Evolutionary conservation across 2,797 vertebrate species (phyloP).

Genomic region (Enteromius viviparus): DNA sequence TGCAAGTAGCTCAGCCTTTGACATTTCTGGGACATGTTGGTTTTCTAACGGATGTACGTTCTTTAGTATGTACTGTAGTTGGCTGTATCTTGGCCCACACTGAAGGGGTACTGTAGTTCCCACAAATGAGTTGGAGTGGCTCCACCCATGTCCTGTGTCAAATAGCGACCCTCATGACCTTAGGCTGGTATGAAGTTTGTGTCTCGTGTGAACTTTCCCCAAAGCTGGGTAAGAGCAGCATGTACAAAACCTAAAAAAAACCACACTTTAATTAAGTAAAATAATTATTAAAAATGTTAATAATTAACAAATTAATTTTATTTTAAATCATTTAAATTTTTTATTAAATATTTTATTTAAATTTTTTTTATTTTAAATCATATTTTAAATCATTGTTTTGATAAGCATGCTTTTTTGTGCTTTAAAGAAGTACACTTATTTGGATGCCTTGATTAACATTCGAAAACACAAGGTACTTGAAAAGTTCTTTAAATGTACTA

Average conservation of each 20-base stretch:
- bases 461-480: too few species aligned
- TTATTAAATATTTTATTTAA: too few species aligned
- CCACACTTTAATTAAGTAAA: neutral
- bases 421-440: neutral
- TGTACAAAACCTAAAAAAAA: neutral
- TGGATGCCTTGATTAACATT: neutral
- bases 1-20: neutral
- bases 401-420: neutral
- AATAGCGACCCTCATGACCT: constrained; percentile 27
- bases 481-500: too few species aligned
- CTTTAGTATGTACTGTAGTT: constrained; percentile 16
- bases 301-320: too few species aligned
- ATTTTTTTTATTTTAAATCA: too few species aligned
- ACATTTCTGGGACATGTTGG: neutral
- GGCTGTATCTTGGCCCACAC: constrained; percentile 8
- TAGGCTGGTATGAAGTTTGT: constrained; percentile 9
- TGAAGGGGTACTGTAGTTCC: neutral
- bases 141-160: constrained; percentile 40
- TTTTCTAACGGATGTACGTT: neutral
- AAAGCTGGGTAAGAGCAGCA: constrained; percentile 12
- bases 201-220: constrained; percentile 1
- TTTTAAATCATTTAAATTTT: too few species aligned
- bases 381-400: neutral
- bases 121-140: neutral
- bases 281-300: too few species aligned